Conservation (phyloP, 2,113 vertebrate species). For the Labrus mixtus region DNA sequence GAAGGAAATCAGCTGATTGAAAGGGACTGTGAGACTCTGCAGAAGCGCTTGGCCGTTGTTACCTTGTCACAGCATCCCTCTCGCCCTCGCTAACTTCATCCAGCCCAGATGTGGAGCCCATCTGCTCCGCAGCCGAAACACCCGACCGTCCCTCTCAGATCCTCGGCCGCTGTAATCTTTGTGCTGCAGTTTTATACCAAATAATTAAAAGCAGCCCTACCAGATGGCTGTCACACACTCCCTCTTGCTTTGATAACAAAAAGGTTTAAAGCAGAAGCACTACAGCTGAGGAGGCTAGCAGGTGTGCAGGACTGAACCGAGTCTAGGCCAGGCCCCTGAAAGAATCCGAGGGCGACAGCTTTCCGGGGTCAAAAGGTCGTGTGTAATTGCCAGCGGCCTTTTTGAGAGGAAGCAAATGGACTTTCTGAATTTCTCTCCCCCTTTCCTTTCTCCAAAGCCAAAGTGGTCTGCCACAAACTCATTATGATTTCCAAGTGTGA, state of each 20-base stretch:
- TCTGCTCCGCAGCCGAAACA: conserved; percentile 86
- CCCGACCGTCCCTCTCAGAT: conserved; percentile 82
- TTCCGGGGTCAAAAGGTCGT: conserved; percentile 68
- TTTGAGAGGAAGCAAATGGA: conserved; percentile 62
- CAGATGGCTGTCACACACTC: conserved; percentile 84
- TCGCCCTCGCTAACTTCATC: conserved; percentile 84
- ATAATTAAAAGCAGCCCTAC: conserved; percentile 87
- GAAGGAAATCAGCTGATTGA: conserved; percentile 27
- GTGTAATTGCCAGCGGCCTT: conserved; percentile 69
- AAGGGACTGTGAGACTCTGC: conserved; percentile 19
- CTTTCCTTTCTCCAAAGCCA: conserved; percentile 53
- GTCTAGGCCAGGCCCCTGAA: conserved; percentile 48
- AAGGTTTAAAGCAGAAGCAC: conserved; percentile 28
- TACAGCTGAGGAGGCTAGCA: conserved; percentile 66
- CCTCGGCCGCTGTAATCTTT: conserved; percentile 81
- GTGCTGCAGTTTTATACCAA: conserved; percentile 87
- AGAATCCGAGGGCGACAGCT: conserved; percentile 62
- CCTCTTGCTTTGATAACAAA: conserved; percentile 70
- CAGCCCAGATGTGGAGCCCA: conserved; percentile 91
- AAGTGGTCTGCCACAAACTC: conserved; percentile 77
- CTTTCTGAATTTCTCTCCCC: conserved; percentile 34
- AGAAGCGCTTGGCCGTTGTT: conserved; percentile 27
- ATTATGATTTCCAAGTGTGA: conserved; percentile 82
- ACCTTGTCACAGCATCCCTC: conserved; percentile 53
- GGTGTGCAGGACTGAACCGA: conserved; percentile 65